phyloP scores from a whole-genome alignment of 2,113 vertebrate species.

The Numenius arquata region DNA sequence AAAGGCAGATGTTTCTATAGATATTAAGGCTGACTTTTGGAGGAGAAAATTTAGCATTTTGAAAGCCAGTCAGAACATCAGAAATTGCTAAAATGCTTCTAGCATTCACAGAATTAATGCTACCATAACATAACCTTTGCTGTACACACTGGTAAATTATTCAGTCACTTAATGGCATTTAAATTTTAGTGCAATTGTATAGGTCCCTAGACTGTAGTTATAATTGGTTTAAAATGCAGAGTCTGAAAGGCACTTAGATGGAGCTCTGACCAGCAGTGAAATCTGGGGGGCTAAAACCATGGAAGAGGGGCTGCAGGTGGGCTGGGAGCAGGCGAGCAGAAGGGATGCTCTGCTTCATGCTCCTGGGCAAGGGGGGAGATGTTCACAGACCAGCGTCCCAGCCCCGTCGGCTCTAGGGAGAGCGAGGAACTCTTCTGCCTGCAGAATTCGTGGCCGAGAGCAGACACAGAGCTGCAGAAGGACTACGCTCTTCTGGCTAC shows the following conservation, averaged over 20 bases:
- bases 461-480: not conserved
- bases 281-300: not conserved
- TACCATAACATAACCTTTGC: not conserved
- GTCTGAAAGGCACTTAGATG: not conserved
- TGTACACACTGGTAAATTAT: constrained; percentile 8
- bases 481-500: not conserved
- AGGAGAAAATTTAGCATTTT: not conserved
- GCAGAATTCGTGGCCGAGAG: not conserved
- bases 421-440: not conserved
- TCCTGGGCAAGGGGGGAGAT: not conserved
- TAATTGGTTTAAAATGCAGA: not conserved
- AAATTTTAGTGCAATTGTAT: not conserved
- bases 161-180: not conserved
- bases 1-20: not conserved
- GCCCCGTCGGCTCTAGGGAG: not conserved
- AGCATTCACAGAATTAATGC: not conserved
- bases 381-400: not conserved
- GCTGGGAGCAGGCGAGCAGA: not conserved
- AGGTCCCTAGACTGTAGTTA: not conserved
- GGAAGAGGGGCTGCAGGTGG: no score
- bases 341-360: not conserved
- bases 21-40: not conserved
- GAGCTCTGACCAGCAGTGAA: not conserved
- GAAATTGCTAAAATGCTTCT: not conserved
- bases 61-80: not conserved